Evolutionary conservation across 2,797 vertebrate species (phyloP), one percentile per base, ranked within the genome.

Genomic region (Mycteria americana): DNA sequence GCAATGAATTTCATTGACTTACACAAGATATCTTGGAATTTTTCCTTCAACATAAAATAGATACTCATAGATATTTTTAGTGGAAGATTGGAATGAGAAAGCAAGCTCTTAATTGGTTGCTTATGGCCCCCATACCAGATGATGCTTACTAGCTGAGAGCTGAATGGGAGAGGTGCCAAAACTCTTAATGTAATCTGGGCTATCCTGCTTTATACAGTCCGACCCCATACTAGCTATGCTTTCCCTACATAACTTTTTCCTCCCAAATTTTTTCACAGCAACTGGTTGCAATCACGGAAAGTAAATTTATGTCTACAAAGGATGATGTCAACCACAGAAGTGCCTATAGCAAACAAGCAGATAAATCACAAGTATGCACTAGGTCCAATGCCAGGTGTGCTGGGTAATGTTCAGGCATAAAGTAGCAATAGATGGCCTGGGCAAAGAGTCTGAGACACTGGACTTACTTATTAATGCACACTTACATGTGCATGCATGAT

Each of bases 281-380:
- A 13, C 35, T 22, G 17, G 4, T 51, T 88, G 3, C 39, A 35
- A 18, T 53, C 18, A 51, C 0, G 0, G n/a, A 53, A 54, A 45
- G 10, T 11, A 64, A 46, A 78, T 77, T 60, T 50, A 7, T 35
- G 4, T 53, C 12, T 37, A 0, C 41, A 15, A 0, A 3, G 15
- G 25, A 50, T 59, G 10, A 70, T 37, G 10, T 28, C 41, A 84
- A 3, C 13, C 69, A 46, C 22, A 62, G 11, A 79, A 84, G 5
- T 9, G 5, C 7, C 2, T 72, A 16, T 13, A 68, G 5, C 1
- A 78, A 75, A 81, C 12, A 16, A 73, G 18, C 13, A 27, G 27
- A 24, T 64, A 50, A 50, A 53, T 60, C 41, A 39, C 1, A 23
- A 64, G 17, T 2, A 31, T 8, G 4, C 7, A 8, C 33, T 43